Conservation (phyloP, 2,888 invertebrate species). For the Dicyrtomina minuta region DNA sequence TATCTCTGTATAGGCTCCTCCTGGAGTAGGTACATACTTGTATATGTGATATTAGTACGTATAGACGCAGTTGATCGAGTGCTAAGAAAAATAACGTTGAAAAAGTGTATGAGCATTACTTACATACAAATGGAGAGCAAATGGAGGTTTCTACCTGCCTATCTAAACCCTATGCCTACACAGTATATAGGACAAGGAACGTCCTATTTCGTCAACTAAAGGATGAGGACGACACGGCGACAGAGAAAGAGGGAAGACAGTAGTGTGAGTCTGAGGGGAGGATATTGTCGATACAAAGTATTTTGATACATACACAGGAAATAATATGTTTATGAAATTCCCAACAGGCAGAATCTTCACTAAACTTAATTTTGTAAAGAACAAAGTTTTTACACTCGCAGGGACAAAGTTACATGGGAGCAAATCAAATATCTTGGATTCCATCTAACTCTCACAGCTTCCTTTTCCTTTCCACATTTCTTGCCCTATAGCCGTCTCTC, state of each 20-base stretch:
- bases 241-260: not conserved
- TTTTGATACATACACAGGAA: constrained; percentile 1
- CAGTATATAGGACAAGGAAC: no score
- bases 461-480: constrained; percentile 9
- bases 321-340: constrained; percentile 45
- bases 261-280: not conserved
- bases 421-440: constrained; percentile 43
- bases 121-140: constrained; percentile 1
- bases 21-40: not conserved
- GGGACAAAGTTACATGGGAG: constrained; percentile 38
- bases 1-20: no score
- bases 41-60: no score
- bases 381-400: constrained; percentile 44
- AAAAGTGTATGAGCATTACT: not conserved
- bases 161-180: no score
- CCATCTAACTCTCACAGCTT: constrained; percentile 20
- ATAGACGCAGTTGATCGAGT: not conserved
- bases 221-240: not conserved
- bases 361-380: constrained; percentile 47
- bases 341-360: constrained; percentile 40
- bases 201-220: no score
- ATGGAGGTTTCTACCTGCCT: no score
- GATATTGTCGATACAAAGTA: not conserved
- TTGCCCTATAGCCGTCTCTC: constrained; percentile 19
- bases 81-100: not conserved